Conservation (phyloP, 2,888 invertebrate species). For the Patella pellucida region DNA sequence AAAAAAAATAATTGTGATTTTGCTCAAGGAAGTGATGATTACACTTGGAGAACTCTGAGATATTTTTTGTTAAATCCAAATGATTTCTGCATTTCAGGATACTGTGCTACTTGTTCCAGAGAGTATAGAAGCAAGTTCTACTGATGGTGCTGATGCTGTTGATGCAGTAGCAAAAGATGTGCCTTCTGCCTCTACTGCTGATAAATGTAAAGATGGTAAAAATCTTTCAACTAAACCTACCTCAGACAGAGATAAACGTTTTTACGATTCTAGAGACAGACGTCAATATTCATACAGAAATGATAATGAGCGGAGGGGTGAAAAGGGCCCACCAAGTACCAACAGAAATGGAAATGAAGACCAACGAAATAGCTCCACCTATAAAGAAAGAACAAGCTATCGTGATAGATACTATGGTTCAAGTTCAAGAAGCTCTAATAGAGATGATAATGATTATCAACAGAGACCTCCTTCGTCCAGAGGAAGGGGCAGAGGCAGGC, state of each 20-base stretch:
- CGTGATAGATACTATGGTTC: conserved; percentile 12
- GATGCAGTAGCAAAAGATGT: too few species aligned
- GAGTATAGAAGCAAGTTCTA: too few species aligned
- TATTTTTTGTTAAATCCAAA: too few species aligned
- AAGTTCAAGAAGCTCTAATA: conserved; percentile 4
- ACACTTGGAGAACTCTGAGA: too few species aligned
- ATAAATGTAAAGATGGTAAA: too few species aligned
- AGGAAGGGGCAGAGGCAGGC: background rate
- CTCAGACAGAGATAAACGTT: conserved; percentile 15
- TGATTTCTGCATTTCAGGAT: too few species aligned
- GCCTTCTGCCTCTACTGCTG: too few species aligned
- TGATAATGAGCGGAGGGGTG: background rate
- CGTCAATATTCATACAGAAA: background rate
- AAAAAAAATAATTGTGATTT: too few species aligned
- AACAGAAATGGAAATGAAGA: conserved; percentile 14
- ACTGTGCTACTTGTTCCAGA: too few species aligned
- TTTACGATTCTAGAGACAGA: conserved; percentile 5
- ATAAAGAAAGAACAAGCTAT: conserved; percentile 16
- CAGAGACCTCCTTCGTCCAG: background rate
- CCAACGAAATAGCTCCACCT: conserved; percentile 10
- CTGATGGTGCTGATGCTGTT: too few species aligned
- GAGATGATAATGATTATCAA: conserved; percentile 12
- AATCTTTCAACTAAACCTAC: background rate
- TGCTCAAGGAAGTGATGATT: too few species aligned
- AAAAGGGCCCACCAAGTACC: background rate